phyloP scores from a whole-genome alignment of 2,888 invertebrate species.

The Melanotus villosus region DNA sequence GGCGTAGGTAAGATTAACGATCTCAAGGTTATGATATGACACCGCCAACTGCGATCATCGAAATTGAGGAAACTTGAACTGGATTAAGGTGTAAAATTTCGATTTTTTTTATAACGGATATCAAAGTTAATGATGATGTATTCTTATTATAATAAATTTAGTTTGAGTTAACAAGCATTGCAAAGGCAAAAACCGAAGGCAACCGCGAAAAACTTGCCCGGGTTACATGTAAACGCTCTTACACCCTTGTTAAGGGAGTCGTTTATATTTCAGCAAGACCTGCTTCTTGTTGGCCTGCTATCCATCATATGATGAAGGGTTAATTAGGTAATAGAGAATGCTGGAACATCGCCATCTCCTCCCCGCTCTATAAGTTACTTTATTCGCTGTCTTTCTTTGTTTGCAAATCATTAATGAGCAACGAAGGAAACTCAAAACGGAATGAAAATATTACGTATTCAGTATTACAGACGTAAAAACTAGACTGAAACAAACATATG shows the following conservation, averaged over 20 bases:
- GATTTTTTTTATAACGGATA: background rate
- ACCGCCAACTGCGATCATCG: constrained; percentile 21
- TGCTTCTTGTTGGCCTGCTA: constrained; percentile 13
- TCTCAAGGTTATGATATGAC: constrained; percentile 23
- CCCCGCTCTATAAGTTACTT: background rate
- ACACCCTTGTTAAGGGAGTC: constrained; percentile 16
- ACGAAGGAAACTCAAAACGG: too few relatives aligned
- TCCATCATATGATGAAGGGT: constrained; percentile 26
- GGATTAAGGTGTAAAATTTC: background rate
- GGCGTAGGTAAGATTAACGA: constrained; percentile 28
- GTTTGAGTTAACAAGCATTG: background rate
- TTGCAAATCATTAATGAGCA: constrained; percentile 1
- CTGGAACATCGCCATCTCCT: background rate
- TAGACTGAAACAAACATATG: too few relatives aligned
- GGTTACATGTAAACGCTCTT: constrained; percentile 21
- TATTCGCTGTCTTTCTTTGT: background rate
- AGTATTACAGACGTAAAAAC: too few relatives aligned
- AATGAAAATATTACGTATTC: too few relatives aligned
- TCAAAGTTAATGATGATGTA: constrained; percentile 8
- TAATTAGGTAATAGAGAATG: constrained; percentile 21
- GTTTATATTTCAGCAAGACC: constrained; percentile 18
- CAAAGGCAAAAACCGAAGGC: background rate
- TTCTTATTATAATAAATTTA: background rate
- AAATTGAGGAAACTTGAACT: background rate
- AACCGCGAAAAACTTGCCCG: background rate